Evolutionary conservation across 1,140 invertebrate species (phyloP).

Genomic region (Arctopsyche grandis): DNA sequence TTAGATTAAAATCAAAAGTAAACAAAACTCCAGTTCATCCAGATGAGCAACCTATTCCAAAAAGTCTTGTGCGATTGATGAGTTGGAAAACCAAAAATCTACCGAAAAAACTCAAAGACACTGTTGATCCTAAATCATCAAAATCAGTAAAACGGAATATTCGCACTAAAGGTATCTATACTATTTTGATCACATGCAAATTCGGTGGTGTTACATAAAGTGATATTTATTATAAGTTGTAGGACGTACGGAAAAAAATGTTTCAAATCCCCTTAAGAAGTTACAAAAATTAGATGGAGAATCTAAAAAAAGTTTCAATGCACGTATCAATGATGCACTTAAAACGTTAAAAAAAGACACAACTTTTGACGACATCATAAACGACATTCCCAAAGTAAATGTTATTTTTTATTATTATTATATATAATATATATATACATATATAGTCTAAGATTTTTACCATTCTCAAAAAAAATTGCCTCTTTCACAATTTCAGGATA

Average conservation of each 20-base stretch:
- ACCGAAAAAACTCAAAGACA: conserved; percentile 58
- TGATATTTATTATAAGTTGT: conserved; percentile 7
- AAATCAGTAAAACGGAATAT: neutral
- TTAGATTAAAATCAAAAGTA: conserved; percentile 73
- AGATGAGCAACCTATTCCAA: conserved; percentile 74
- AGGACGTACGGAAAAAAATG: conserved; percentile 27
- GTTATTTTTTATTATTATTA: neutral
- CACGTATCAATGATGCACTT: conserved; percentile 50
- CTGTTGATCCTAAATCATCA: neutral
- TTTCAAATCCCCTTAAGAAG: conserved; percentile 47
- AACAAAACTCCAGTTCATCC: conserved; percentile 73
- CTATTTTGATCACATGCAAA: neutral
- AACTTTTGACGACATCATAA: conserved; percentile 45
- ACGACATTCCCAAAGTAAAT: conserved; percentile 37
- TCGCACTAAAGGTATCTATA: conserved; percentile 51
- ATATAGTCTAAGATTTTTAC: no score
- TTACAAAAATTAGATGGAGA: conserved; percentile 50
- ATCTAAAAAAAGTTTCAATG: conserved; percentile 50
- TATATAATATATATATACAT: no score
- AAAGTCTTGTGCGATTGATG: conserved; percentile 70
- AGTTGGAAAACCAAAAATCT: conserved; percentile 62
- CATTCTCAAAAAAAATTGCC: neutral
- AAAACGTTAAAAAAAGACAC: conserved; percentile 44
- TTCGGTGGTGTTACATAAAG: neutral
- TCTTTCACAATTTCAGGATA: no score